These are phyloP conservation scores for Melikaiella ostensackeni DNA, from an alignment of 2,888 invertebrate genomes.

Conservation along the genomic window DNA sequence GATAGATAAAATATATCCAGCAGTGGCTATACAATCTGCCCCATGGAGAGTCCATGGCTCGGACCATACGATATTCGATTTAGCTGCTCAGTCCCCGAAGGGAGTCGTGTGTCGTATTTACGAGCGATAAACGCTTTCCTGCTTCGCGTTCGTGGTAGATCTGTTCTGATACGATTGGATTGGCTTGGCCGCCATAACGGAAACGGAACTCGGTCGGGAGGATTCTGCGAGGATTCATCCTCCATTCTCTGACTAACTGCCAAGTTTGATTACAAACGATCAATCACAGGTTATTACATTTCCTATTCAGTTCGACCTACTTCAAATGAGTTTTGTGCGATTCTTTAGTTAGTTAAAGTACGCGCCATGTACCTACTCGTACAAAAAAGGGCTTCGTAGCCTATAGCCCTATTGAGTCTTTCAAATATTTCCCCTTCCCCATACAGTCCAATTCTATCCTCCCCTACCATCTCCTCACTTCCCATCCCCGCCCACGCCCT, in stretches of 20 bases:
- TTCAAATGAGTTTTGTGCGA: not conserved
- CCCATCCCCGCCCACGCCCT: no score
- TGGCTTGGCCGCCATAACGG: constrained; percentile 26
- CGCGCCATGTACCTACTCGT: no score
- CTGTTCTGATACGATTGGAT: constrained; percentile 35
- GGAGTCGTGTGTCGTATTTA: constrained; percentile 33
- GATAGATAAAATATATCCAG: constrained; percentile 21
- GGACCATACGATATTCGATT: constrained; percentile 27
- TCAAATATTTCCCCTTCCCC: no score
- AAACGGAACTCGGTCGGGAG: constrained; percentile 27
- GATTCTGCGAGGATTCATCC: constrained; percentile 30
- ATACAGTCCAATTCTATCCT: no score
- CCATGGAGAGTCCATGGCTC: constrained; percentile 23
- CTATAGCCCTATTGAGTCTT: no score
- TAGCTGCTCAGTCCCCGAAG: constrained; percentile 24
- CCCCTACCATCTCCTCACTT: no score
- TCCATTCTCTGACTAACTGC: constrained; percentile 25
- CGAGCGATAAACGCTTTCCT: constrained; percentile 39
- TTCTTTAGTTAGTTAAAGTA: no score
- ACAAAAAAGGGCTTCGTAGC: no score
- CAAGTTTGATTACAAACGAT: constrained; percentile 36
- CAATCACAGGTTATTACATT: constrained; percentile 37
- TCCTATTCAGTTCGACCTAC: constrained; percentile 1
- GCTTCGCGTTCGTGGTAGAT: constrained; percentile 34
- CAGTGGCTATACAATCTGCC: constrained; percentile 1